Evolutionary conservation across 2,888 invertebrate genomes (phyloP).

Genomic region (Oeneis ivallda): DNA sequence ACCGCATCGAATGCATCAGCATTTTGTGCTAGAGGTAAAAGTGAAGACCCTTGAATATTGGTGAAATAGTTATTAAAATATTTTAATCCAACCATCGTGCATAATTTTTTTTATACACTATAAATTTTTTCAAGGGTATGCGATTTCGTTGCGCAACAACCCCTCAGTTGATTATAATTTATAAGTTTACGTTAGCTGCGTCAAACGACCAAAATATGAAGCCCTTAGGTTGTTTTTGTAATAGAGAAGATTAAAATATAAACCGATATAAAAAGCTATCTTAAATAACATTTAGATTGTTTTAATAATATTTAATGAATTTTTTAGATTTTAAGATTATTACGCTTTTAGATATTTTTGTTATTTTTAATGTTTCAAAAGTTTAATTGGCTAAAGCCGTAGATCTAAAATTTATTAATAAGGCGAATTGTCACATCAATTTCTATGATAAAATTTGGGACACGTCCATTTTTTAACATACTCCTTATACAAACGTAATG

Average conservation of each 20-base stretch:
- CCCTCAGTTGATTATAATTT: constrained; percentile 2
- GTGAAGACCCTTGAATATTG: too few relatives aligned
- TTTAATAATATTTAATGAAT: not conserved
- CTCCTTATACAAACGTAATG: too few relatives aligned
- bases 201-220: constrained; percentile 12
- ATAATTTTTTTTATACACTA: too few relatives aligned
- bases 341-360: constrained; percentile 18
- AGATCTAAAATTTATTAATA: not conserved
- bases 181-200: constrained; percentile 10
- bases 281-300: not conserved
- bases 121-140: not conserved
- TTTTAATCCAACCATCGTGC: not conserved
- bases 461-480: not conserved
- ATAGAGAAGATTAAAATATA: not conserved
- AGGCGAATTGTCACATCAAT: constrained; percentile 15
- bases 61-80: too few relatives aligned
- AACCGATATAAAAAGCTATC: not conserved
- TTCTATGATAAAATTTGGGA: not conserved
- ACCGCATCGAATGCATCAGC: too few relatives aligned
- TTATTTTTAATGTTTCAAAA: constrained; percentile 7
- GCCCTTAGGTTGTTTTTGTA: not conserved
- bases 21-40: too few relatives aligned
- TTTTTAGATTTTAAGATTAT: constrained; percentile 9
- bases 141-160: constrained; percentile 9
- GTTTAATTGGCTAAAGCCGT: too few relatives aligned